Percentiles rank a stretch among this genome's conserved stretches.
Conservation (phyloP, 1,140 invertebrate genomes). For the Luehdorfia chinensis region DNA sequence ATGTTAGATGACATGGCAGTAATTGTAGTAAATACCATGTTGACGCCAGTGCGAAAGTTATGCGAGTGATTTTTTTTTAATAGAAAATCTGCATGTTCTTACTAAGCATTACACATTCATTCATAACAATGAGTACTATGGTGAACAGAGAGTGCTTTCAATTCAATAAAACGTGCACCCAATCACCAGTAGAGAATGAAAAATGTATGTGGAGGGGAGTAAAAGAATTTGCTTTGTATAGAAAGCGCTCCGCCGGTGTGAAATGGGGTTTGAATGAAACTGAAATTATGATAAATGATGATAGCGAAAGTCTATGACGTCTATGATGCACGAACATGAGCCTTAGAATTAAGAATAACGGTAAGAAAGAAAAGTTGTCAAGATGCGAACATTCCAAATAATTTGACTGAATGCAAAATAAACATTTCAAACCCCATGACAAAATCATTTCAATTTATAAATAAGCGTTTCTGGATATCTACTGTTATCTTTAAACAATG, state of each 20-base stretch:
- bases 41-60: slow-evolving; percentile 28
- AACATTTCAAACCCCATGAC: slow-evolving; percentile 75
- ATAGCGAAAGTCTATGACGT: slow-evolving; percentile 54
- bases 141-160: slow-evolving; percentile 70
- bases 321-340: slow-evolving; percentile 57
- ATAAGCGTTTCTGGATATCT: slow-evolving; percentile 36
- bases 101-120: slow-evolving; percentile 29
- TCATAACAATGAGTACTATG: slow-evolving; percentile 56
- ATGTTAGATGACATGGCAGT: slow-evolving; percentile 62
- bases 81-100: slow-evolving; percentile 38
- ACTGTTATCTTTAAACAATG: slow-evolving; percentile 33
- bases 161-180: slow-evolving; percentile 65
- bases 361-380: slow-evolving; percentile 72
- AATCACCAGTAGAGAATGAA: slow-evolving; percentile 55
- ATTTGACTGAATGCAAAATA: slow-evolving; percentile 60
- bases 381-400: slow-evolving; percentile 75
- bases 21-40: slow-evolving; percentile 58
- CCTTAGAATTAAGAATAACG: slow-evolving; percentile 47
- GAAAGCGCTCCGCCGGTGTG: slow-evolving; percentile 70
- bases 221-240: slow-evolving; percentile 25
- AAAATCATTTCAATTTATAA: slow-evolving; percentile 45
- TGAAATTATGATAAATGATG: slow-evolving; percentile 46
- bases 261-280: slow-evolving; percentile 75
- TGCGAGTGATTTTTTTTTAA: slow-evolving; percentile 24
- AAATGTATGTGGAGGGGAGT: slow-evolving; percentile 1